Evolutionary conservation across 2,113 vertebrate species (phyloP), one percentile per base, ranked within the genome.

Genomic region (Cephalopterus ornatus): DNA sequence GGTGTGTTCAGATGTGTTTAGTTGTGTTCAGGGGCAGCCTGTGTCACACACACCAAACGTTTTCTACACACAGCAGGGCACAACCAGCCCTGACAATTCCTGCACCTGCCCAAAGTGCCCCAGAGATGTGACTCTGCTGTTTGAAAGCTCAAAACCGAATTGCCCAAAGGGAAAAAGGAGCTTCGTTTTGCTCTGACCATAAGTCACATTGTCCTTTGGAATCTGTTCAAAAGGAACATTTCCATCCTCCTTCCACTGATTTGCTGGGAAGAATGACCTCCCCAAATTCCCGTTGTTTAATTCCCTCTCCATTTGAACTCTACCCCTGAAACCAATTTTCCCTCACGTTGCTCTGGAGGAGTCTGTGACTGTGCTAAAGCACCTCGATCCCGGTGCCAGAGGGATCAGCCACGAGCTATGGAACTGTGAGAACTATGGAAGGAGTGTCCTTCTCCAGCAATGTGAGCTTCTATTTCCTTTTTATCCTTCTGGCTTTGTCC

Each of bases 401-500:
- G 41, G 46, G 14, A 50, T 24, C 21, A 59, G 7, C 56, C 23
- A 8, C 24, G 33, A 59, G 23, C 21, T n/a, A 23, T 35, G 53
- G 53, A 53, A 53, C 49, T 53, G 13, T 11, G 20, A 19, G 9
- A 70, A 1, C 37, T 27, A 3, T 37, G 70, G 63, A 27, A 58
- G 59, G n/a, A 47, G 21, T 26, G n/a, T 44, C 50, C 63, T 98
- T 92, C 39, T 97, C 92, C 14, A 75, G 44, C 10, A 97, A 92
- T 30, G 58, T 96, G 96, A 99, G 98, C 87, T 98, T 92, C 27
- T 88, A 49, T 84, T 97, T 98, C 79, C 79, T 95, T 17, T 98
- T 95, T 17, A 59, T 52, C 20, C 50, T 66, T 26, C 93, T 82
- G 21, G 26, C 14, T 39, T 82, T 76, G 68, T 68, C 55, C 50